Evolutionary conservation across 2,797 vertebrate genomes (phyloP), one percentile per base, ranked within the genome.

Genomic region (Nyctalus aviator): DNA sequence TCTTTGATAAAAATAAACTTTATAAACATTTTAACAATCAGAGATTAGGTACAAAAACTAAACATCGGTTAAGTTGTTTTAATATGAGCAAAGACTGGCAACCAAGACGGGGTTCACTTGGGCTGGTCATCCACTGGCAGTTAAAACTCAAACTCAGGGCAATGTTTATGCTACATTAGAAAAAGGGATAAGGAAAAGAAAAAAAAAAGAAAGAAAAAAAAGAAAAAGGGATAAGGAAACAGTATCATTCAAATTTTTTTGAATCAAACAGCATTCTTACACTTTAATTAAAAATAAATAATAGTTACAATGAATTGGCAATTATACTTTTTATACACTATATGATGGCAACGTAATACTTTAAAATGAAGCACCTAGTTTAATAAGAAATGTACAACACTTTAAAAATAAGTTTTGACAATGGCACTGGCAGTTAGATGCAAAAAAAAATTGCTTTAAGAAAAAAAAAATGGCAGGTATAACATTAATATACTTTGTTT

Each of bases 1-100:
- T 99, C 99, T 99, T 99, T 99, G 99, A 99, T 99, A 99, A 99
- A 99, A 99, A 99, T 99, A 99, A 99, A 99, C 99, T 99, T 99
- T 99, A 99, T 99, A 99, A 99, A 99, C 99, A 99, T 99, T 99
- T 99, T 99, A 98, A 99, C 99, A 99, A 99, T 99, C 99, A 99
- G 99, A 99, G 99, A 99, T 99, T 99, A 99, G 99, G 99, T 99
- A 99, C 99, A 99, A 99, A 99, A 99, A 99, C 98, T 99, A 99
- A 99, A 99, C 98, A 98, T 99, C 98, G 98, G 98, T 99, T 99
- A 98, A 98, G 97, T 98, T 44, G 97, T 97, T 97, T 98, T 97
- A 98, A 98, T 98, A 97, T 17, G 18, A 97, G 97, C 95, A 96
- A 97, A 97, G 98, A 98, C 94, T 98, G 97, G 94, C 95, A 98